These are phyloP conservation scores for Oscheius sp. DNA, from an alignment of 2,888 invertebrate species.

Conservation along the genomic window DNA sequence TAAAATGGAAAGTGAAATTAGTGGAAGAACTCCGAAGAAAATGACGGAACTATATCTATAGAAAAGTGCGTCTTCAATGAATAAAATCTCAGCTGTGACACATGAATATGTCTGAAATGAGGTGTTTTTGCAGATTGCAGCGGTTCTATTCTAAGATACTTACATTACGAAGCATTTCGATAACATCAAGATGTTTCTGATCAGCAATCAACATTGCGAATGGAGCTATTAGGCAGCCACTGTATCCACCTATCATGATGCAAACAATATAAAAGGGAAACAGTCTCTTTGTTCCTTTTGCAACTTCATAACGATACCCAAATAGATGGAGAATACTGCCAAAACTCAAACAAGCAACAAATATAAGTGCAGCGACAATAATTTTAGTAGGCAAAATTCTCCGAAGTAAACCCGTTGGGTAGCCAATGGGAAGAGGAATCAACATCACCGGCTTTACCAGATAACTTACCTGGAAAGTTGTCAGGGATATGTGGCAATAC, in stretches of 20 bases:
- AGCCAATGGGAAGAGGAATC: neutral
- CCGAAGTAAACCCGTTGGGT: neutral
- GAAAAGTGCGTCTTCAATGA: neutral
- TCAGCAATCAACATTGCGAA: neutral
- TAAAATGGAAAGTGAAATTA: neutral
- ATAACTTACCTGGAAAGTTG: neutral
- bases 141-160: too few species aligned
- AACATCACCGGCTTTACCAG: neutral
- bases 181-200: neutral
- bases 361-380: neutral
- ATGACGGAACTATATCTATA: neutral
- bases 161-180: neutral
- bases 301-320: neutral
- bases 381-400: neutral
- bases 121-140: too few species aligned
- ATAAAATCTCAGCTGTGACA: neutral
- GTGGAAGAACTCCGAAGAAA: neutral
- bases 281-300: slow-evolving; percentile 1
- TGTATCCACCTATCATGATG: neutral
- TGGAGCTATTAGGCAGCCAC: neutral
- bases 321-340: neutral
- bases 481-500: too few species aligned
- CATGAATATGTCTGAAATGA: neutral
- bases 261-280: neutral
- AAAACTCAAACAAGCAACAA: neutral